Base-by-base conservation (phyloP, 2,113 vertebrate species). In the Cyanistes caeruleus region DNA sequence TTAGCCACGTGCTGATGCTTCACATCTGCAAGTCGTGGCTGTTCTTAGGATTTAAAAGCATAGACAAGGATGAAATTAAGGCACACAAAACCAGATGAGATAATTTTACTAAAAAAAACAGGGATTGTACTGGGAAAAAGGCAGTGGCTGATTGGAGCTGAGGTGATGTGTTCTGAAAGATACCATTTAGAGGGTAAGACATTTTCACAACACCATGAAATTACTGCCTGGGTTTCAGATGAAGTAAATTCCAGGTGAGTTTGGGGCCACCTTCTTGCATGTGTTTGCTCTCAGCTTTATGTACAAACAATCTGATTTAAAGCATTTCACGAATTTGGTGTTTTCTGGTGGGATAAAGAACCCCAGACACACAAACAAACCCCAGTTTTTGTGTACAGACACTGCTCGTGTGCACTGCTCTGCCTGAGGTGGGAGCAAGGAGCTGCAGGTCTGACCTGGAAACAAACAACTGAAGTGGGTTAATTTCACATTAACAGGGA, bases 381-480 rank as follows among this genome's bases (percentile, higher is more conserved):
- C 4, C 0, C 59, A 76, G 8, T 69, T 69, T 24, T 52, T 65
- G 33, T 65, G 1, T 39, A 11, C 33, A 60, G 15, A 4, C 35
- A 1, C 10, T 65, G 63, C 35, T 51, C 0, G 0, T 3, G 33
- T 17, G 13, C 3, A 1, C 41, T 49, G 51, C 52, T 33, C 35
- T 63, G 65, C 53, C 91, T 35, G 23, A 23, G 53, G 13, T 16
- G 74, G 64, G 17, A 53, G 20, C 0, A 4, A 24, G 46, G 30
- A 73, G 28, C 76, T 48, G 4, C 58, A 1, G 17, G 2, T 28
- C 52, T 3, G 30, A 23, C 20, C 3, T 24, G 60, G 44, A 28
- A 43, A 44, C 31, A 58, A 65, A n/a, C 2, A 2, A 2, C 60
- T 8, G 0, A 44, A 69, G 22, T 3, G 24, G n/a, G 5, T 74